Evolutionary conservation across 2,113 vertebrate genomes (phyloP), one percentile per base, ranked within the genome.

Genomic region (Taurulus bubalis): DNA sequence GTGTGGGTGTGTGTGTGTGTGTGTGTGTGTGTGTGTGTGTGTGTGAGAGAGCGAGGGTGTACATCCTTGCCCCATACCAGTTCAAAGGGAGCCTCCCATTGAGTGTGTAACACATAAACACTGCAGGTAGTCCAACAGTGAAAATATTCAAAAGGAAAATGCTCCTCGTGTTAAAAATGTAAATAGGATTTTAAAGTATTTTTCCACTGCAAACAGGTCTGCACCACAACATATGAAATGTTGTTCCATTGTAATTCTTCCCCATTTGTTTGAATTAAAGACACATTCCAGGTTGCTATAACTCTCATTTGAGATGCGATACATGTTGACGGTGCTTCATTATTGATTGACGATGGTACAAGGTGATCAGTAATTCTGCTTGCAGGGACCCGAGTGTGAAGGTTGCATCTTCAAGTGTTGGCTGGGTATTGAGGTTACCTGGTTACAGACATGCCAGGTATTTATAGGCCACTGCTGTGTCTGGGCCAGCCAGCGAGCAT

Each of bases 381-480:
- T 30, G 18, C 62, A 56, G 58, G 0, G 12, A 1, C 42, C 12
- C 66, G 18, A 34, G 38, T 14, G 18, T 40, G 34, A 38, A 51
- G 22, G 49, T 30, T 49, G 24, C 34, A 0, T 69, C 32, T 51
- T 8, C 55, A 6, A 7, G 8, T 59, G 75, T 28, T 67, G 69
- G 69, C 36, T 49, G 11, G 10, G 64, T 87, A 70, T 73, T 82
- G 76, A 80, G 86, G 83, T 79, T 86, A 86, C 82, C 73, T 82
- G 79, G 42, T 24, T 24, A 67, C 3, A 86, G 55, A 62, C 77
- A n/a, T 56, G 64, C 51, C 66, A 65, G 78, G 77, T 79, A 78
- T 92, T 89, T 88, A 75, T 75, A 87, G 76, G 73, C 73, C 82
- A 69, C 77, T 22, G 72, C 82, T 51, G 79, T 83, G 84, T 42